Evolutionary conservation across 2,113 vertebrate species (phyloP).

Genomic region (Engystomops pustulosus): DNA sequence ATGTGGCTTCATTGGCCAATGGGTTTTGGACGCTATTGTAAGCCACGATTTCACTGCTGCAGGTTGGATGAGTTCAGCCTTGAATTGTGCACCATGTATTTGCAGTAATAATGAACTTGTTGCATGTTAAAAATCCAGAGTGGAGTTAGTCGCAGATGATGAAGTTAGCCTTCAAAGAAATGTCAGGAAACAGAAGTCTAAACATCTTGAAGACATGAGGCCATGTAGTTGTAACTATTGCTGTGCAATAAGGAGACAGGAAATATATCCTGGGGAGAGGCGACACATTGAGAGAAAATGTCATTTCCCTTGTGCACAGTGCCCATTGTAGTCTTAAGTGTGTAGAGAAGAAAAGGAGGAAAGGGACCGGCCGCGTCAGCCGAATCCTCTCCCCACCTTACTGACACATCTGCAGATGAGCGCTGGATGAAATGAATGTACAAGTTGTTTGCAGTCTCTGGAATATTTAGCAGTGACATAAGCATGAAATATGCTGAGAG

Average conservation of each 20-base stretch:
- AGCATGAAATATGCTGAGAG: conserved; percentile 49
- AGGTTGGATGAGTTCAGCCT: too few species aligned
- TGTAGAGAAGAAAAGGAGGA: conserved; percentile 61
- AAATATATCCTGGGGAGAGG: conserved; percentile 64
- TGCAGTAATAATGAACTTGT: too few species aligned
- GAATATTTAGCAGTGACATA: conserved; percentile 61
- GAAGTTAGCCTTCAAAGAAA: not conserved
- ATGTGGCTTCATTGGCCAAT: too few species aligned
- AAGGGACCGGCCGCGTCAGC: conserved; percentile 52
- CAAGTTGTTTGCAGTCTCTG: conserved; percentile 55
- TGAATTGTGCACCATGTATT: too few species aligned
- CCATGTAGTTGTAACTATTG: conserved; percentile 53
- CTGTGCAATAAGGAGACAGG: conserved; percentile 64
- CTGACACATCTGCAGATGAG: conserved; percentile 57
- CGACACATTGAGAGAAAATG: conserved; percentile 66
- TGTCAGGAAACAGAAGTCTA: conserved; percentile 65
- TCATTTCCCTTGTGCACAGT: conserved; percentile 66
- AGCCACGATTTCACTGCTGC: too few species aligned
- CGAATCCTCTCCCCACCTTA: conserved; percentile 56
- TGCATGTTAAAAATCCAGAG: too few species aligned
- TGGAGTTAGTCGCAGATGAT: too few species aligned
- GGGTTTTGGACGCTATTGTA: too few species aligned
- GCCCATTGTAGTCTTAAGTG: conserved; percentile 61
- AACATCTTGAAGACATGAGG: conserved; percentile 60
- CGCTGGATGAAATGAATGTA: conserved; percentile 47